These are phyloP conservation scores for Salticus scenicus DNA, from an alignment of 2,888 invertebrate species.

Conservation along the genomic window DNA sequence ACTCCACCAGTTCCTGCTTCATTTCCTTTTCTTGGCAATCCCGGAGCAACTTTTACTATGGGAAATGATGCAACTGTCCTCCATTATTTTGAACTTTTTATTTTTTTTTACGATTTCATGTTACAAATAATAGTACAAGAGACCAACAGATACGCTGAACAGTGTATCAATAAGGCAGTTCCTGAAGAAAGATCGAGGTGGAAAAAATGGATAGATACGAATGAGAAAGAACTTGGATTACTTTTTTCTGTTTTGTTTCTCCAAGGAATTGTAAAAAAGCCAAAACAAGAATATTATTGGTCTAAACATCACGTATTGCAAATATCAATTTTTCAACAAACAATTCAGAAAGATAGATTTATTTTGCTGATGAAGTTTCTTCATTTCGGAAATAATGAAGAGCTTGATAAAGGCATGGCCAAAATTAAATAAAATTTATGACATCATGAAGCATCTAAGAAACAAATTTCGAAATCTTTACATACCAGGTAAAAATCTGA, in stretches of 20 bases:
- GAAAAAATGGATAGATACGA: neutral
- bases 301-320: neutral
- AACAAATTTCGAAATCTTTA: no score
- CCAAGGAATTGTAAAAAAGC: neutral
- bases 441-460: neutral
- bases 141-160: neutral
- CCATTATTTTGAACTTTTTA: conserved; percentile 15
- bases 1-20: conserved; percentile 15
- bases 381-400: no score
- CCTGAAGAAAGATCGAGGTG: neutral
- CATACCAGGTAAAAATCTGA: no score
- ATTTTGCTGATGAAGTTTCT: neutral
- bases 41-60: neutral
- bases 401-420: no score
- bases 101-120: neutral
- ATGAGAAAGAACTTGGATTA: neutral
- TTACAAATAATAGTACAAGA: neutral
- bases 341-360: neutral
- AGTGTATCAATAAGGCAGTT: neutral
- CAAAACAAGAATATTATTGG: neutral
- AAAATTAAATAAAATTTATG: neutral
- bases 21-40: conserved; percentile 23
- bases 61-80: conserved; percentile 12
- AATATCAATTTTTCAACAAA: neutral
- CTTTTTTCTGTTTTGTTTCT: conserved; percentile 5